Base-by-base conservation (phyloP, 2,797 vertebrate genomes). In the Saxicola maurus region DNA sequence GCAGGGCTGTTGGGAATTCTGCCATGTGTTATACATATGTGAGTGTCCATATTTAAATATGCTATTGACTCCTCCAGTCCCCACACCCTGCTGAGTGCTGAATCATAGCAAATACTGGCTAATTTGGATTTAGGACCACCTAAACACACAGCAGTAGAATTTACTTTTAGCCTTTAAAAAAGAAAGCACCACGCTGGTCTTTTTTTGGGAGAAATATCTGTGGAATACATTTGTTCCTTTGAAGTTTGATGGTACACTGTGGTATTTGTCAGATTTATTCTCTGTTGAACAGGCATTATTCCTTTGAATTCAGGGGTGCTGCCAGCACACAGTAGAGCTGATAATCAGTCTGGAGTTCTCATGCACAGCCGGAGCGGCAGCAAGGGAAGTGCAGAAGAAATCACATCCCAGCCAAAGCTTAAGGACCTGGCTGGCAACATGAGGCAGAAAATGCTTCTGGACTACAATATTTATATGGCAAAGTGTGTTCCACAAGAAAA, bases 381-480 rank as follows among this genome's bases (percentile, higher is more conserved):
- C 96, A 98, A 98, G 92, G 98, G 98, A 86, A 99, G 97, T 7
- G 68, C 97, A 90, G 98, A 99, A 40, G 99, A 99, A 82, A 90
- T 97, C 7, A 94, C 98, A 79, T 94, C 97, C 64, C 98, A 97
- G 94, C 94, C 96, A 0, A 98, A 97, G 94, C 97, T 97, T 79
- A 99, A 97, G 95, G 98, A 99, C 49, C 91, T 98, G 86, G 81
- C 93, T 35, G 96, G 95, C 67, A 96, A 86, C 0, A 61, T 97
- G 88, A 97, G 97, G 90, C 97, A 97, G 95, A 99, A 98, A 81
- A 95, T 97, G 64, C 96, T 97, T n/a, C 92, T 99, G 88, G 98
- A 99, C 91, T 99, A 99, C 96, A 97, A 56, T 5, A 84, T 98
- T 83, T 99, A 99, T 91, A 99, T 99, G 98, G 98, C 98, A 64